Percentiles rank a stretch among this genome's conserved stretches.
These are phyloP conservation scores for Lates calcarifer DNA, from an alignment of 2,113 vertebrate species.

Conservation along the genomic window DNA sequence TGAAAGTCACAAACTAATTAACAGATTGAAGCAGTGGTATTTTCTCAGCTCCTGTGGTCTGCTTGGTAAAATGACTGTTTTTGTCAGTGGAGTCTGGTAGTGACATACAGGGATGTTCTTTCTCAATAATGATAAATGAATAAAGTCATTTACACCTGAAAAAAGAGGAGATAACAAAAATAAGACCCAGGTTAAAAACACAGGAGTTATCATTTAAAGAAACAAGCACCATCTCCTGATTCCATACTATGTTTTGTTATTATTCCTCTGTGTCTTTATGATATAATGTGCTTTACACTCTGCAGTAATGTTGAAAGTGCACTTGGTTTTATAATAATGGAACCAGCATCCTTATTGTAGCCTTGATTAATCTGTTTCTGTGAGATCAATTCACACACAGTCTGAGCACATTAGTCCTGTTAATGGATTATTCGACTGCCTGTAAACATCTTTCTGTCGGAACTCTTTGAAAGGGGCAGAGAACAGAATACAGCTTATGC, in stretches of 20 bases:
- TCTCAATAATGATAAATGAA: too few species aligned
- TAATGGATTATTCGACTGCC: constrained; percentile 67
- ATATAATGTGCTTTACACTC: not conserved
- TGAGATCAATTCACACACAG: constrained; percentile 38
- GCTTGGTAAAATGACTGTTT: too few species aligned
- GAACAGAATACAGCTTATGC: constrained; percentile 64
- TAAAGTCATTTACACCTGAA: too few species aligned
- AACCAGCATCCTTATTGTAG: constrained; percentile 24
- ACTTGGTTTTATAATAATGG: constrained; percentile 4
- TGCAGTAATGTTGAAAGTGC: not conserved
- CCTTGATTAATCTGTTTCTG: constrained; percentile 51
- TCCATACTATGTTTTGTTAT: not conserved
- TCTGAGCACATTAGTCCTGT: constrained; percentile 64
- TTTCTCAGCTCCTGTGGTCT: too few species aligned
- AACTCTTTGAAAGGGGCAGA: constrained; percentile 50
- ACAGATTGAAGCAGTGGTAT: too few species aligned
- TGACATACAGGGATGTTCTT: too few species aligned
- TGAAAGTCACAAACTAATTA: too few species aligned
- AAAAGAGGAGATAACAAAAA: too few species aligned
- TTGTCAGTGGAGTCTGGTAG: too few species aligned
- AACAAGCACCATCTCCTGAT: not conserved
- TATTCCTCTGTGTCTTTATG: too few species aligned
- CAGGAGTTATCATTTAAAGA: too few species aligned
- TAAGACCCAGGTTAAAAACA: too few species aligned
- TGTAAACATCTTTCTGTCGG: constrained; percentile 67